Evolutionary conservation across 2,797 vertebrate species (phyloP).

Genomic region (Sternarchorhynchus goeldii): DNA sequence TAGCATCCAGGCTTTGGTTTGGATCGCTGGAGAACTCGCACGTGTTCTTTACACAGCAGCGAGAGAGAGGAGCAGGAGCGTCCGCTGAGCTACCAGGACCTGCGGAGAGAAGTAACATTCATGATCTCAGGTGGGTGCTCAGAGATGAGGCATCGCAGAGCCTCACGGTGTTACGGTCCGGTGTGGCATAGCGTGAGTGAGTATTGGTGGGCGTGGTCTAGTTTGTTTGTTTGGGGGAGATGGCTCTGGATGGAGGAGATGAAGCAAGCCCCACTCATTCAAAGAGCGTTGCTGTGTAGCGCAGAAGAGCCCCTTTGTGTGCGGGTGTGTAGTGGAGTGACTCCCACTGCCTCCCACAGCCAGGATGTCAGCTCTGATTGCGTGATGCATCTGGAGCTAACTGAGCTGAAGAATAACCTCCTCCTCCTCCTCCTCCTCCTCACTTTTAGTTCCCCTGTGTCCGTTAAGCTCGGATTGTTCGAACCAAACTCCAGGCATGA

Average conservation of each 20-base stretch:
- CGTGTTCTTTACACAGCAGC: constrained; percentile 26
- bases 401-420: constrained; percentile 41
- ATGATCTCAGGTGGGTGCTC: constrained; percentile 61
- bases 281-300: constrained; percentile 69
- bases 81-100: constrained; percentile 21
- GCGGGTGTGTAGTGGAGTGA: constrained; percentile 51
- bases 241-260: constrained; percentile 44
- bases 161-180: background rate
- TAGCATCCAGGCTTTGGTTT: background rate
- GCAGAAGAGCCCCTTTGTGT: constrained; percentile 75
- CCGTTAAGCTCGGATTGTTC: constrained; percentile 1
- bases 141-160: background rate
- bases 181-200: background rate
- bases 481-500: constrained; percentile 10
- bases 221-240: constrained; percentile 40
- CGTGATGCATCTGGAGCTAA: constrained; percentile 49
- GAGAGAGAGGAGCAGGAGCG: background rate
- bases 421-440: constrained; percentile 45
- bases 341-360: constrained; percentile 26
- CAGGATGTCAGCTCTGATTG: constrained; percentile 53
- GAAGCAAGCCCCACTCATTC: constrained; percentile 65
- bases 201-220: constrained; percentile 39
- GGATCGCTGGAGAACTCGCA: background rate
- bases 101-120: constrained; percentile 39
- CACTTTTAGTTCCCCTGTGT: constrained; percentile 18